Percentiles rank a stretch among this genome's conserved stretches.
Conservation (phyloP, 2,797 vertebrate genomes). For the Poecilia velifera region DNA sequence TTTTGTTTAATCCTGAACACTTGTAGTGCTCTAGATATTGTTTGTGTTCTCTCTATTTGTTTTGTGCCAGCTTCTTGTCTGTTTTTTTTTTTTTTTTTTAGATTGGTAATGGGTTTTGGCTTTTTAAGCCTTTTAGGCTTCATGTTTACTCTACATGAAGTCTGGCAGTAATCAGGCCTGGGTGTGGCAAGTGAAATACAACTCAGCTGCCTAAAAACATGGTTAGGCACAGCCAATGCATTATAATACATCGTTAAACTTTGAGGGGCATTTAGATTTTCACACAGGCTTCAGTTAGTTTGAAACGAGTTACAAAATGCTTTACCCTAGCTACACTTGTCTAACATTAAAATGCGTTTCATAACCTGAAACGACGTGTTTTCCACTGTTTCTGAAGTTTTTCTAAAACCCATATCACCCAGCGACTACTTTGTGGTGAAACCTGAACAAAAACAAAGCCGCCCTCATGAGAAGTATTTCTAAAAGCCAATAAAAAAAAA, state of each 20-base stretch:
- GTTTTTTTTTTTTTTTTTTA: too few relatives aligned
- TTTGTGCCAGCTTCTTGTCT: not conserved
- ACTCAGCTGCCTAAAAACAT: not conserved
- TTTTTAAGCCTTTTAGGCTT: not conserved
- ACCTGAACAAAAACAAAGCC: not conserved
- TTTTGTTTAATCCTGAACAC: not conserved
- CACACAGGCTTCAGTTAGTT: not conserved
- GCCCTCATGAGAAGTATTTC: constrained; percentile 9
- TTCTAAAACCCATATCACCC: not conserved
- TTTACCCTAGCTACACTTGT: not conserved
- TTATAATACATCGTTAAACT: not conserved
- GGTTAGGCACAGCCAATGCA: not conserved
- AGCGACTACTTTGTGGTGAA: not conserved
- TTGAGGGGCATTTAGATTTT: not conserved
- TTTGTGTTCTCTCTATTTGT: not conserved
- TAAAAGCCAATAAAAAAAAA: not conserved
- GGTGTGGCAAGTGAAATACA: not conserved
- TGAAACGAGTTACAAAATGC: not conserved
- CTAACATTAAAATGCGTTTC: not conserved
- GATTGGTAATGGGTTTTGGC: not conserved
- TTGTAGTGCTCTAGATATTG: not conserved
- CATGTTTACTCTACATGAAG: not conserved
- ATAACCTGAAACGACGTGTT: not conserved
- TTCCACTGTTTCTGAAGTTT: not conserved
- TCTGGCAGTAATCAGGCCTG: not conserved